Conservation (phyloP, 2,797 vertebrate genomes). For the Cottoperca gobio region DNA sequence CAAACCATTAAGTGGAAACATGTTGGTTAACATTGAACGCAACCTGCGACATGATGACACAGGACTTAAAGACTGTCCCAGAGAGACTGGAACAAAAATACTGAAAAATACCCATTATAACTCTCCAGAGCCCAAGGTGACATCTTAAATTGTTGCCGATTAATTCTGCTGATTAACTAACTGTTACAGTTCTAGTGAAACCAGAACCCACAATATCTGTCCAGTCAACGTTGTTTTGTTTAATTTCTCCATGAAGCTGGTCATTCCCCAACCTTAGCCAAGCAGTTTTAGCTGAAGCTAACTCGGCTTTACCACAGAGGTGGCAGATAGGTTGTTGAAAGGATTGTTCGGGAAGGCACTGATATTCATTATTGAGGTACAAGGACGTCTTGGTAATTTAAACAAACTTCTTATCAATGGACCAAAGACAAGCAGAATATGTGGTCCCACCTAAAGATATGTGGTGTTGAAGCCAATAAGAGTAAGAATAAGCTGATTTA, state of each 20-base stretch:
- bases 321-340: neutral
- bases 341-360: no score
- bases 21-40: neutral
- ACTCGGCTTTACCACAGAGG: neutral
- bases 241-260: no score
- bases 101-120: no score
- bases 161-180: no score
- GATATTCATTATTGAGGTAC: neutral
- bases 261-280: neutral
- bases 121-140: no score
- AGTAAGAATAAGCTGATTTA: neutral
- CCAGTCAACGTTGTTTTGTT: no score
- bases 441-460: neutral
- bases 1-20: neutral
- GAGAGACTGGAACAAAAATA: no score
- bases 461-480: neutral
- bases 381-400: neutral
- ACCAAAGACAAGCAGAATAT: neutral
- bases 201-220: no score
- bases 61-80: no score
- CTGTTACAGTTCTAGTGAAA: no score
- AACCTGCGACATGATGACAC: neutral
- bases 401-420: neutral
- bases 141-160: no score
- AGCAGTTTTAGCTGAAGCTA: neutral